A percentile compares a stretch with the other conserved stretches of the same genome.
Evolutionary conservation across 2,113 vertebrate genomes (phyloP).

Genomic region (Telmatochromis sp.): DNA sequence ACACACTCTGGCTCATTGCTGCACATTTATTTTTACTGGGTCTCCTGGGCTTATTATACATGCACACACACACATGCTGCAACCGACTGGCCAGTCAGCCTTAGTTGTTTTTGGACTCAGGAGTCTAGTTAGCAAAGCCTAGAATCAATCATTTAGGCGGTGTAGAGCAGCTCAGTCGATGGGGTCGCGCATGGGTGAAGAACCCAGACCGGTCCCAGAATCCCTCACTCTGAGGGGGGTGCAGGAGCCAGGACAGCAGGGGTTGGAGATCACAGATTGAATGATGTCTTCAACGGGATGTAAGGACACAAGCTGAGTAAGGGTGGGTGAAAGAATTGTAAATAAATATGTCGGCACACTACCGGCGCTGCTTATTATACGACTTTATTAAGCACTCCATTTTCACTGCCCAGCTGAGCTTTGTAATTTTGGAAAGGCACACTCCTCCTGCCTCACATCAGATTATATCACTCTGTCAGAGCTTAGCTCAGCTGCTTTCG

Average conservation of each 20-base stretch:
- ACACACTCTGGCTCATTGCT: neutral
- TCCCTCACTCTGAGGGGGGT: constrained; percentile 17
- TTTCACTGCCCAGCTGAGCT: constrained; percentile 31
- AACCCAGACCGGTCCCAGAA: constrained; percentile 15
- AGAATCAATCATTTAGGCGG: constrained; percentile 56
- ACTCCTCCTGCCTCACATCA: neutral
- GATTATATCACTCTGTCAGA: neutral
- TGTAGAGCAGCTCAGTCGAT: constrained; percentile 27
- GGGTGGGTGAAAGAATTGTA: neutral
- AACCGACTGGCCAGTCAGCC: constrained; percentile 1
- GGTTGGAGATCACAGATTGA: constrained; percentile 12
- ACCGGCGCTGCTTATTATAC: constrained; percentile 3
- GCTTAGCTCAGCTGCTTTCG: neutral
- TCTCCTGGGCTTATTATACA: constrained; percentile 42
- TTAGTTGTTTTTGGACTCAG: constrained; percentile 47
- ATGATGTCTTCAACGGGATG: constrained; percentile 20
- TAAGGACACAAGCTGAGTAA: constrained; percentile 16
- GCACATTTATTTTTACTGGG: constrained; percentile 24
- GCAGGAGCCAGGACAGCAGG: neutral
- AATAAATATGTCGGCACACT: neutral
- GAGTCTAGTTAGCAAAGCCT: constrained; percentile 57
- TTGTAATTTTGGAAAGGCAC: constrained; percentile 21
- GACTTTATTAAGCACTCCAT: constrained; percentile 22
- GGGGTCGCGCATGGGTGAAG: constrained; percentile 48
- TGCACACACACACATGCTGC: neutral